phyloP scores from a whole-genome alignment of 2,113 vertebrate genomes.

The Thinocorus orbignyianus region DNA sequence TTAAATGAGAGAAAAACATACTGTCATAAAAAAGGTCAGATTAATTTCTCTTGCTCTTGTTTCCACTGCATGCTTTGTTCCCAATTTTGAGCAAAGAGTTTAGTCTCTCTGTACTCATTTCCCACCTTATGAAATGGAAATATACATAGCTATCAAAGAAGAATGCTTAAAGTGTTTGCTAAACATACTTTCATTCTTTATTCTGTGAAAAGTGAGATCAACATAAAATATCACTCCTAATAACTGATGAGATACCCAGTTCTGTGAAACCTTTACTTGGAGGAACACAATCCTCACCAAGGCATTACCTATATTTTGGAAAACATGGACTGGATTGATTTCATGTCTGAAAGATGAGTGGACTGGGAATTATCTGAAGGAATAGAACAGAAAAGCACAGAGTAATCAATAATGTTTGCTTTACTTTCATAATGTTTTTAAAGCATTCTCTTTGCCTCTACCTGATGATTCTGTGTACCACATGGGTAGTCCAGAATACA shows the following conservation, averaged over 20 bases:
- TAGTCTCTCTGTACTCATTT: background rate
- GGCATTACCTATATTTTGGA: background rate
- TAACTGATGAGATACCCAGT: background rate
- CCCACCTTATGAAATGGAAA: background rate
- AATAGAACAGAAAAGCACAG: background rate
- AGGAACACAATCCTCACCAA: background rate
- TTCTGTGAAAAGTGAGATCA: background rate
- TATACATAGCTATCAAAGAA: background rate
- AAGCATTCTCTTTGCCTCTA: background rate
- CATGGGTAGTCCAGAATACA: background rate
- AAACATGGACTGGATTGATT: background rate
- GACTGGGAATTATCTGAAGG: background rate
- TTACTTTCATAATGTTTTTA: background rate
- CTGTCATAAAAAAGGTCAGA: background rate
- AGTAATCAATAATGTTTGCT: background rate
- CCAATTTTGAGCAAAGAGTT: background rate
- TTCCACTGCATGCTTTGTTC: background rate
- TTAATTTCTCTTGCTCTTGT: background rate
- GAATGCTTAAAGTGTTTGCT: background rate
- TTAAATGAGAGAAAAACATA: background rate
- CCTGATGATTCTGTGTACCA: background rate
- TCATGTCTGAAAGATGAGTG: background rate
- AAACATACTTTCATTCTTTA: background rate
- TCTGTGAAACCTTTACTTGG: background rate
- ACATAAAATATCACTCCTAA: background rate